Base-by-base conservation (phyloP, 2,888 invertebrate genomes). In the Tachina lurida region DNA sequence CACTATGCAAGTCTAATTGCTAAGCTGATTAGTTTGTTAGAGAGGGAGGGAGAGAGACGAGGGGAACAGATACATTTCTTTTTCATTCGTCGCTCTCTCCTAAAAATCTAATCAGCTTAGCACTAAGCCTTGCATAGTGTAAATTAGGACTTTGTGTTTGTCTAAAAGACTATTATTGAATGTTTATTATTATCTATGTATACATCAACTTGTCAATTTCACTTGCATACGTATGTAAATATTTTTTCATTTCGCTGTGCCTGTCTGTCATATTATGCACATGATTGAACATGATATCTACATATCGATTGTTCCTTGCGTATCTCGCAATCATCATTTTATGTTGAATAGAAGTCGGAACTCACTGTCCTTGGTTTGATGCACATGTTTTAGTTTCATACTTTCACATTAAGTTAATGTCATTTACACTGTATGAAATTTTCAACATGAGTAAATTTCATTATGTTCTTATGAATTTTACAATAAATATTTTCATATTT, bases 271-370 rank as follows among this genome's bases (percentile, higher is more conserved):
- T 43, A 43, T 19, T 74, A 43, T 60, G 10, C 67, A 81, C 67
- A 74, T 74, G 60, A 81, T 68, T 81, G 49, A 74, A 74, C 19
- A 52, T 15, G 19, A 58, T 80, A 45, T 54, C 54, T 31, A 31
- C 5, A 31, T 31, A 31, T 31, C 31, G 52, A 47, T 41, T 58
- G 19, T 22, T 43, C 12, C 60, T 45, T 43, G 19, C 56, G 1
- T 17, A 41, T 39, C 1, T 47, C 4, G 19, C 10, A 22, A 52
- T 41, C 4, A 52, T 52, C 17, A 2, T 31, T n/a, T 31, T 22
- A 17, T 31, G 43, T 19, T 43, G 10, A 52, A 63, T 52, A n/a
- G 45, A 56, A 56, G 4, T 39, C 5, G 19, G 5, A 19, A 43
- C 19, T 75, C n/a, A 13, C 19, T 45, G 39, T 13, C 19, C 41